These are phyloP conservation scores for Arrhamphus sclerolepis DNA, from an alignment of 2,797 vertebrate species.

Conservation along the genomic window DNA sequence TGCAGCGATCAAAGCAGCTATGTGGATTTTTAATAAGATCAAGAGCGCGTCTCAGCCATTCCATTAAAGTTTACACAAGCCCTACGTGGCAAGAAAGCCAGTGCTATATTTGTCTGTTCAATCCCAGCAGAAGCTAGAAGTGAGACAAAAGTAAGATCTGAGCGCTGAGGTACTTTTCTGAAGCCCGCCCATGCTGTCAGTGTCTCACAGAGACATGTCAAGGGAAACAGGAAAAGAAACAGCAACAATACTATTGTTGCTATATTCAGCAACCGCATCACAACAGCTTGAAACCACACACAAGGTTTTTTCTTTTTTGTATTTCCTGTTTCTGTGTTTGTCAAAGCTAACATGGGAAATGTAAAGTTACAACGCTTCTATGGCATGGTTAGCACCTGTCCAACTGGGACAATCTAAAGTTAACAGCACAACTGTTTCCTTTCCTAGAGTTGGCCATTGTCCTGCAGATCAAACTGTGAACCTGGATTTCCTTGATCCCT, in stretches of 20 bases:
- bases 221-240: slow-evolving; percentile 69
- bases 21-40: slow-evolving; percentile 1
- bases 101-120: slow-evolving; percentile 32
- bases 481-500: slow-evolving; percentile 41
- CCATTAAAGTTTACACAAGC: slow-evolving; percentile 4
- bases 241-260: slow-evolving; percentile 58
- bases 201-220: slow-evolving; percentile 44
- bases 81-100: slow-evolving; percentile 20
- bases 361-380: too few species aligned
- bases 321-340: background rate
- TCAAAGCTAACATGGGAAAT: background rate
- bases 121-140: slow-evolving; percentile 57
- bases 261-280: slow-evolving; percentile 43
- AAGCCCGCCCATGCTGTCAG: slow-evolving; percentile 56
- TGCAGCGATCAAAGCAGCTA: background rate
- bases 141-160: slow-evolving; percentile 6
- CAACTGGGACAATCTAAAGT: too few species aligned
- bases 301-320: slow-evolving; percentile 5
- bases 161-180: slow-evolving; percentile 39
- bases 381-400: too few species aligned
- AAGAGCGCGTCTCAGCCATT: slow-evolving; percentile 2
- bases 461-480: slow-evolving; percentile 24
- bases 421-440: too few species aligned
- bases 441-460: slow-evolving; percentile 19
- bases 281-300: slow-evolving; percentile 34